A percentile compares a stretch with the other conserved stretches of the same genome.
These are phyloP conservation scores for Merops nubicus DNA, from an alignment of 2,113 vertebrate genomes.

Conservation along the genomic window DNA sequence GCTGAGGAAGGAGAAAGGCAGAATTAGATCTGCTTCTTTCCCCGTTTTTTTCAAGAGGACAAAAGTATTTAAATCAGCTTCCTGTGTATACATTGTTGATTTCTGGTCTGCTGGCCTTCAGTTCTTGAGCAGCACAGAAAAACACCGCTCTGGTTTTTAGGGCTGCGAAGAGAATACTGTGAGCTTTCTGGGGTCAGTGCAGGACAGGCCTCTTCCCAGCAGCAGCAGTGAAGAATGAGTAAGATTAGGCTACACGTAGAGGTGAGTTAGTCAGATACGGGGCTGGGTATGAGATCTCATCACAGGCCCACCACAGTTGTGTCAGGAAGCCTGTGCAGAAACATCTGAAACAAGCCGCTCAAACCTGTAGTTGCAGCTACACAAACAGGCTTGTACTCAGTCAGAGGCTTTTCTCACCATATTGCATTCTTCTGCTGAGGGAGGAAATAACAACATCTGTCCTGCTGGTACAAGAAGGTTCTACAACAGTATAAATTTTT, in stretches of 20 bases:
- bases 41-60: background rate
- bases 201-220: background rate
- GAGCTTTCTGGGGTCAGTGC: background rate
- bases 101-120: background rate
- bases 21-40: background rate
- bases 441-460: background rate
- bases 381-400: fast-evolving
- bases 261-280: background rate
- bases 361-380: background rate
- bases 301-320: background rate
- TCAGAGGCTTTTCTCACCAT: background rate
- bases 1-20: background rate
- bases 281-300: background rate
- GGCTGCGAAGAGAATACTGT: background rate
- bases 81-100: background rate
- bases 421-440: background rate
- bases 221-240: background rate
- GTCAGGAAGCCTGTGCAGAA: background rate
- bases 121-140: background rate
- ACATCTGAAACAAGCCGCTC: background rate
- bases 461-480: background rate
- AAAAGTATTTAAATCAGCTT: background rate
- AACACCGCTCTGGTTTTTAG: background rate
- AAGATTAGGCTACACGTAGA: background rate
- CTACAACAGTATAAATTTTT: background rate